Evolutionary conservation across 2,888 invertebrate species (phyloP).

Genomic region (Pedicia rivosa): DNA sequence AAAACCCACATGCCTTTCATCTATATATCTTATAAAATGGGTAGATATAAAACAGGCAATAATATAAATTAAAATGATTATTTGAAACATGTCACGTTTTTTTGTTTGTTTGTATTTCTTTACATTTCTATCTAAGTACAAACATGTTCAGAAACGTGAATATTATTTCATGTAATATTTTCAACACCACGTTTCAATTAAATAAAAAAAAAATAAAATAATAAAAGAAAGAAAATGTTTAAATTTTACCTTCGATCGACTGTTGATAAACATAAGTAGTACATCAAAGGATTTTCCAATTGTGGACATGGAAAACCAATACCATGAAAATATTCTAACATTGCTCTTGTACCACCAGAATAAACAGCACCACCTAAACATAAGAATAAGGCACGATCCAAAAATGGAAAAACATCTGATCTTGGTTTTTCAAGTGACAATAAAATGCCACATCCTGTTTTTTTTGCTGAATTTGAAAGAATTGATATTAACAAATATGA

Average conservation of each 20-base stretch:
- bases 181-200: too few species aligned
- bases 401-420: constrained; percentile 87
- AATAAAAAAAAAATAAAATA: background rate
- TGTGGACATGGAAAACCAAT: constrained; percentile 96
- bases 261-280: constrained; percentile 57
- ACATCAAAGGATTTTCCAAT: constrained; percentile 95
- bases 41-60: too few species aligned
- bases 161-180: too few species aligned
- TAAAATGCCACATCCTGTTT: constrained; percentile 78
- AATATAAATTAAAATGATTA: too few species aligned
- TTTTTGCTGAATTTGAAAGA: constrained; percentile 75
- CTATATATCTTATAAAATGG: too few species aligned
- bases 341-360: constrained; percentile 78
- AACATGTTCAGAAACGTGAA: too few species aligned
- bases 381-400: constrained; percentile 78
- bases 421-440: constrained; percentile 88
- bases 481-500: constrained; percentile 91
- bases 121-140: too few species aligned
- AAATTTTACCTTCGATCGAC: constrained; percentile 34
- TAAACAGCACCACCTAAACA: constrained; percentile 86
- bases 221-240: background rate
- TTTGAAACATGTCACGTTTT: too few species aligned
- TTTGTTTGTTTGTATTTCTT: too few species aligned
- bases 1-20: too few species aligned
- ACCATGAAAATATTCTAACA: constrained; percentile 87